Evolutionary conservation across 2,888 invertebrate species (phyloP), one percentile per base, ranked within the genome.

Genomic region (Eumerus sabulonum): DNA sequence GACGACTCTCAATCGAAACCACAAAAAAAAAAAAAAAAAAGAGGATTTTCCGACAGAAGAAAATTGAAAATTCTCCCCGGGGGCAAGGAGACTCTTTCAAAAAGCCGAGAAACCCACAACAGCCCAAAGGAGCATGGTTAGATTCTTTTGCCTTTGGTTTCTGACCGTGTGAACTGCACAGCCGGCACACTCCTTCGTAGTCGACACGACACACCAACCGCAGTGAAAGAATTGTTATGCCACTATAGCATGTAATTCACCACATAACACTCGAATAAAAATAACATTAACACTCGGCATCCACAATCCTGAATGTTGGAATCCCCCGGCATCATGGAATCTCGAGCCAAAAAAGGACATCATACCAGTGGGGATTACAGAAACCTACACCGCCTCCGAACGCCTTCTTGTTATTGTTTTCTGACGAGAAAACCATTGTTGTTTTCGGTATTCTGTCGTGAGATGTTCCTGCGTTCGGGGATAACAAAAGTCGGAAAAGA

Each of bases 241-340:
- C 40, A 18, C 12, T 38, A 59, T 59, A 50, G 64, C 64, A 74
- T 74, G 74, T 74, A 79, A 74, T 64, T 68, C 36, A 79, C 79
- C 68, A 64, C 74, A 71, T 59, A 79, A 79, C 53, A 74, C 60
- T 66, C 48, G 44, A 70, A 79, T 74, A 74, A 68, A 79, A 79
- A 79, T 74, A 79, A 79, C 74, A 74, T 74, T 74, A 79, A 64
- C 74, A 79, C 74, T 45, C 64, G 42, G 53, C 63, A 74, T 79
- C 68, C 79, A 27, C 27, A 27, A 27, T 27, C 27, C 27, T 2
- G 27, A 7, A 27, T 27, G 27, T 27, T 27, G 27, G 27, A 27
- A 7, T 27, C 27, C 27, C 27, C 27, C 3, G 27, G 7, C 7
- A 27, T 7, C 2, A 7, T 4, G 27, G 27, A 27, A 27, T 27